Base-by-base conservation (phyloP, 2,888 invertebrate species). In the Sarcophaga variegata region DNA sequence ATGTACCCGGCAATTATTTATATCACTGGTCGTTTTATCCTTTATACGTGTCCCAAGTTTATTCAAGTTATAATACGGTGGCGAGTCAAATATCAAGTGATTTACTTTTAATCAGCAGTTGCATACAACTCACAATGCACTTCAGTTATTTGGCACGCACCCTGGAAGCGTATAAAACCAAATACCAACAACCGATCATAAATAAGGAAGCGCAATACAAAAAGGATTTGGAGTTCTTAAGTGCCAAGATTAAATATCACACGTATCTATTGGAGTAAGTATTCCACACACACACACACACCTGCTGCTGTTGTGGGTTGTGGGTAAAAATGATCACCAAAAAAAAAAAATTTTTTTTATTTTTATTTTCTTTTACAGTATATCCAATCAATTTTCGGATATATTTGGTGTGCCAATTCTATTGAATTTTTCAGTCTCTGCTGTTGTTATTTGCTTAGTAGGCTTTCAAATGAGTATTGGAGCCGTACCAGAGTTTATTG, bases 401-500 rank as follows among this genome's bases (percentile, higher is more conserved):
- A 81, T 89, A 0, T 91, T 90, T 63, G 89, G 90, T 2, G 63
- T 89, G 14, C 88, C 90, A 0, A 74, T 91, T 47, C 71, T 90
- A 10, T 22, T 90, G 27, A 91, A 91, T 71, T 90, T 90, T 78
- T 78, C 88, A 14, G 84, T 89, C 4, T 90, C 90, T 14, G 89
- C 90, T 0, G 77, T 89, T 70, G 88, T 90, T 45, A 89, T 91
- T 70, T 91, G 91, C 47, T 87, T 91, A 70, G 90, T 92, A 3
- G 90, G 88, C 6, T 92, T 93, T 84, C 92, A 92, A 86, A 89
- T 91, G 89, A 92, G 92, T 0, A 89, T 90, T n/a, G 92, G 90
- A 0, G 89, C 89, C 4, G 77, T 89, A 0, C 75, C 74, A 14
- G 90, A 90, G n/a, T 83, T 89, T 12, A 37, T 91, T 47, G 71